A percentile compares a stretch with the other conserved stretches of the same genome.
Evolutionary conservation across 2,113 vertebrate species (phyloP).

Genomic region (Planiliza haematocheilus): DNA sequence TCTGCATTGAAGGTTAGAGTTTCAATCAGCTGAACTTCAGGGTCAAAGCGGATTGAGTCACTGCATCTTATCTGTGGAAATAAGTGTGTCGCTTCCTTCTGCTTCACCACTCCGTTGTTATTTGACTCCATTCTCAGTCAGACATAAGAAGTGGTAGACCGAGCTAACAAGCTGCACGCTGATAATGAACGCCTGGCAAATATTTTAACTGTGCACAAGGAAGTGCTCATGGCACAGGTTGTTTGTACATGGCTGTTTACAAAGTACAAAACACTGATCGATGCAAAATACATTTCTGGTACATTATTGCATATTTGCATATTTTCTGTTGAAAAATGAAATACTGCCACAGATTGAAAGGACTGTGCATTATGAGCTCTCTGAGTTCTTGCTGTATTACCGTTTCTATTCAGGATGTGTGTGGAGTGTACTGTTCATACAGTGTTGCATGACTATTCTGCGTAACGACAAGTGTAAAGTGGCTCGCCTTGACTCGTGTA

Average conservation of each 20-base stretch:
- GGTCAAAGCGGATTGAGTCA: slow-evolving; percentile 1
- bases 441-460: too few species aligned
- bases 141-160: slow-evolving; percentile 5
- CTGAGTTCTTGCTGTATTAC: not conserved
- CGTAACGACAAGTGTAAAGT: too few species aligned
- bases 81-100: not conserved
- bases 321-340: too few species aligned
- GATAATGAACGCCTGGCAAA: not conserved
- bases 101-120: not conserved
- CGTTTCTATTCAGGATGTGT: not conserved
- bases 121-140: not conserved
- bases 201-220: too few species aligned
- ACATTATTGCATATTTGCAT: too few species aligned
- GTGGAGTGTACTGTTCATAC: not conserved
- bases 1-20: slow-evolving; percentile 2
- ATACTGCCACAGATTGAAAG: too few species aligned
- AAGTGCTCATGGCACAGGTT: not conserved
- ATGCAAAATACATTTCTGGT: too few species aligned
- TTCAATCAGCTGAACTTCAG: slow-evolving; percentile 1
- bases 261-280: too few species aligned
- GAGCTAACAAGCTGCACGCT: not conserved
- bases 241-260: too few species aligned
- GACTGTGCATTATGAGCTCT: not conserved
- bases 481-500: not conserved
- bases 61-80: not conserved